A percentile compares a stretch with the other conserved stretches of the same genome.
Conservation (phyloP, 2,888 invertebrate genomes). For the Eurois occulta region DNA sequence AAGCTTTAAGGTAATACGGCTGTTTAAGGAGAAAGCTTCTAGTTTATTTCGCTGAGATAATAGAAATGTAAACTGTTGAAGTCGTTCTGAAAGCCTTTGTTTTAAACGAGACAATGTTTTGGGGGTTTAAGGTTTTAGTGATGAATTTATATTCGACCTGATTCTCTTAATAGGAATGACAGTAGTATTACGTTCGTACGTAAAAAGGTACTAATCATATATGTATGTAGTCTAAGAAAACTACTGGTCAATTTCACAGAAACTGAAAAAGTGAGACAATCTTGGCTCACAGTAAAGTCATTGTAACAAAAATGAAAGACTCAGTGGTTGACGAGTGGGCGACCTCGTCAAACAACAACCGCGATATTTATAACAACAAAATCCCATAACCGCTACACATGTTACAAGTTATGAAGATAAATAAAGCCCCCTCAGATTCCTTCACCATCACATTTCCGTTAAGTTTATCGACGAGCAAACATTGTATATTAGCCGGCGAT, state of each 20-base stretch:
- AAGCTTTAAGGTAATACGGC: constrained; percentile 65
- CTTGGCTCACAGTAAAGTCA: background rate
- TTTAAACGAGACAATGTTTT: constrained; percentile 40
- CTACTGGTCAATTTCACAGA: background rate
- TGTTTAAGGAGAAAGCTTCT: constrained; percentile 65
- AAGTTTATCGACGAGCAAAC: constrained; percentile 87
- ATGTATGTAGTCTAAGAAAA: background rate
- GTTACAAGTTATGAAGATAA: constrained; percentile 62
- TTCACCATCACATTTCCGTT: constrained; percentile 77
- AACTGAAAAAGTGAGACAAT: background rate
- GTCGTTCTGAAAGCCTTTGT: constrained; percentile 36
- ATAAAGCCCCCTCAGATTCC: constrained; percentile 68
- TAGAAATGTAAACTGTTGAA: constrained; percentile 47
- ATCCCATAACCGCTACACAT: constrained; percentile 61
- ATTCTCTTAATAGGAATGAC: background rate
- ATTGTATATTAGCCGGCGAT: constrained; percentile 87
- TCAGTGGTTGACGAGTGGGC: background rate
- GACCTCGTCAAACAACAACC: constrained; percentile 13
- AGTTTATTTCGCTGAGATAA: constrained; percentile 60
- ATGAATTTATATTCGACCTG: constrained; percentile 10
- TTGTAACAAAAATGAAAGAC: constrained; percentile 1
- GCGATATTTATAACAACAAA: constrained; percentile 51
- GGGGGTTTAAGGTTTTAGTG: constrained; percentile 29
- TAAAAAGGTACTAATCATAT: background rate
- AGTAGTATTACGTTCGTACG: background rate